Percentiles rank a stretch among this genome's conserved stretches.
phyloP scores from a whole-genome alignment of 2,797 vertebrate species.

The Chanos chanos region DNA sequence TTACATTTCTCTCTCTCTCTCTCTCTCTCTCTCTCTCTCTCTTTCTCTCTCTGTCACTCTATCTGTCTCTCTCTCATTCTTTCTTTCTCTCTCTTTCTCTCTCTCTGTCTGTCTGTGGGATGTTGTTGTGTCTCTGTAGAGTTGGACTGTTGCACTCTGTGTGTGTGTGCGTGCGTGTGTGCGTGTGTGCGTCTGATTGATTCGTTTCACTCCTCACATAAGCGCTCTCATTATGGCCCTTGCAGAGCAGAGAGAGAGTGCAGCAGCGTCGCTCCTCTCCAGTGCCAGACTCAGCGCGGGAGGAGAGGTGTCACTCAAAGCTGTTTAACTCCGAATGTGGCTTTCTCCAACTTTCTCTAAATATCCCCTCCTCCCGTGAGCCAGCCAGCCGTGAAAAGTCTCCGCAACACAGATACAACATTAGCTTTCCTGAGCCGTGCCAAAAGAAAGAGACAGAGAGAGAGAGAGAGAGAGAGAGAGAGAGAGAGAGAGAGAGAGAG shows the following conservation, averaged over 20 bases:
- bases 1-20: too few species aligned
- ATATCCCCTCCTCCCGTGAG: too few species aligned
- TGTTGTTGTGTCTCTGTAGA: neutral
- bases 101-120: neutral
- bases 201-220: neutral
- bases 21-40: neutral
- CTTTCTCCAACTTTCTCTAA: too few species aligned
- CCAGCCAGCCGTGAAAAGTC: too few species aligned
- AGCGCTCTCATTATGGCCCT: neutral
- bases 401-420: too few species aligned
- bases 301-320: conserved; percentile 33
- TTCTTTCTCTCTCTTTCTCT: neutral
- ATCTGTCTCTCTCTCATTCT: too few species aligned
- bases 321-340: too few species aligned
- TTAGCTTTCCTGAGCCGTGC: too few species aligned
- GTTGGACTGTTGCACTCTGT: neutral
- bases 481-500: too few species aligned
- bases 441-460: too few species aligned
- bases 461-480: too few species aligned
- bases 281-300: conserved; percentile 13
- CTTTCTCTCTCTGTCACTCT: neutral
- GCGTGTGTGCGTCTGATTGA: conserved; percentile 19
- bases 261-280: too few species aligned
- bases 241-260: neutral
- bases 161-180: neutral